Evolutionary conservation across 1,140 invertebrate species (phyloP).

Genomic region (Aleiodes sp.): DNA sequence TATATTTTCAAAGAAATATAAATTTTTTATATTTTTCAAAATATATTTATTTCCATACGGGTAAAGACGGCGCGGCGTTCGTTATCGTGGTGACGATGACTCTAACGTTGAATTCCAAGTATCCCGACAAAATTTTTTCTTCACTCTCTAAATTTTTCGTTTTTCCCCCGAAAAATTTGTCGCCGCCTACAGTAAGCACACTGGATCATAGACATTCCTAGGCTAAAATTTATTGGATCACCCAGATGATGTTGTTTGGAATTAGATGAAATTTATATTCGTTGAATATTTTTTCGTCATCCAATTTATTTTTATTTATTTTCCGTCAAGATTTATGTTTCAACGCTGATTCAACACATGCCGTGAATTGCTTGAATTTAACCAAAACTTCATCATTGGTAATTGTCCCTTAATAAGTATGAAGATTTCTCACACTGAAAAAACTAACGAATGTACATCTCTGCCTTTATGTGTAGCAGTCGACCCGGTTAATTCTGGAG

Average conservation of each 20-base stretch:
- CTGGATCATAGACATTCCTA: constrained; percentile 22
- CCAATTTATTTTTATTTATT: background rate
- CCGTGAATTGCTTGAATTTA: background rate
- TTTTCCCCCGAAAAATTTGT: too few species aligned
- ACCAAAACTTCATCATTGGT: background rate
- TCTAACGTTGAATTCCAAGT: constrained; percentile 12
- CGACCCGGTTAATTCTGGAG: constrained; percentile 45
- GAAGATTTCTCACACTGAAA: background rate
- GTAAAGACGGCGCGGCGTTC: constrained; percentile 18
- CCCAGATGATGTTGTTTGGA: background rate
- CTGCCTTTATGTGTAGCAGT: constrained; percentile 21
- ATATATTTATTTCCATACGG: too few species aligned
- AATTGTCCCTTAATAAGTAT: constrained; percentile 2
- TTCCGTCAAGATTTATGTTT: background rate
- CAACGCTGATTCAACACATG: background rate
- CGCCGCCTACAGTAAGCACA: background rate
- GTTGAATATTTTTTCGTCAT: background rate
- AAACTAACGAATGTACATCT: background rate
- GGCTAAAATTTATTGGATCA: constrained; percentile 18
- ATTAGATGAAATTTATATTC: constrained; percentile 4
- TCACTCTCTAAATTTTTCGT: background rate
- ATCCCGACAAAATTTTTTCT: constrained; percentile 9
- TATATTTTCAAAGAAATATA: background rate
- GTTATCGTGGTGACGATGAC: constrained; percentile 39
- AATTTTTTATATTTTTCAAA: too few species aligned